Base-by-base conservation (phyloP, 2,888 invertebrate species). In the Drymonia ruficornis region DNA sequence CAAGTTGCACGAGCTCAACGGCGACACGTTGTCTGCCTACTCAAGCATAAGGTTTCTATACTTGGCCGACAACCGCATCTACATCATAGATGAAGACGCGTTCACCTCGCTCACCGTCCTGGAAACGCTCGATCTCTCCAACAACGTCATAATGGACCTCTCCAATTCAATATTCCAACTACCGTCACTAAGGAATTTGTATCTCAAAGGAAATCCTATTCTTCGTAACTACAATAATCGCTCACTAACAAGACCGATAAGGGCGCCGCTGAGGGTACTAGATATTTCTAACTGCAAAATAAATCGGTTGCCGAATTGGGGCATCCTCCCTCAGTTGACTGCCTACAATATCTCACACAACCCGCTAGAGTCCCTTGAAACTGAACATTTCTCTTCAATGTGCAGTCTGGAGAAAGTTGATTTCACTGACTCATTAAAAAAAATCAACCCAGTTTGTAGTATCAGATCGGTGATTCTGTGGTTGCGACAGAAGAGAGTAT, bases 301-400 rank as follows among this genome's bases (percentile, higher is more conserved):
- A 36, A 84, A 83, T 15, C 84, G 88, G 53, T 78, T 96, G 42
- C 96, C 96, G 1, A 81, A 94, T 66, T 88, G 95, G 76, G 95
- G 95, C 2, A 81, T 88, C 31, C 70, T 95, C 16, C 94, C 96
- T 13, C 93, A 93, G 47, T 74, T 96, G 36, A 72, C 82, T 52
- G 84, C 93, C 49, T 92, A 96, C 55, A 96, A 96, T 72, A 91
- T 95, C 43, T 95, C 96, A 0, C 75, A 84, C 47, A 96, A 96
- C 76, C 84, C 87, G 0, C 84, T 96, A 47, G 72, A 53, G 0
- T 70, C 72, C 2, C 65, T 95, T 0, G 85, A 83, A 5, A 86
- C 94, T 5, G 82, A 89, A 28, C 93, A 94, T 51, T 89, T 96
- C 62, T 94, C 95, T 0, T 83, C 92, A 2, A 93, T 95, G 86